phyloP scores from a whole-genome alignment of 2,113 vertebrate genomes.

The Bucco capensis region DNA sequence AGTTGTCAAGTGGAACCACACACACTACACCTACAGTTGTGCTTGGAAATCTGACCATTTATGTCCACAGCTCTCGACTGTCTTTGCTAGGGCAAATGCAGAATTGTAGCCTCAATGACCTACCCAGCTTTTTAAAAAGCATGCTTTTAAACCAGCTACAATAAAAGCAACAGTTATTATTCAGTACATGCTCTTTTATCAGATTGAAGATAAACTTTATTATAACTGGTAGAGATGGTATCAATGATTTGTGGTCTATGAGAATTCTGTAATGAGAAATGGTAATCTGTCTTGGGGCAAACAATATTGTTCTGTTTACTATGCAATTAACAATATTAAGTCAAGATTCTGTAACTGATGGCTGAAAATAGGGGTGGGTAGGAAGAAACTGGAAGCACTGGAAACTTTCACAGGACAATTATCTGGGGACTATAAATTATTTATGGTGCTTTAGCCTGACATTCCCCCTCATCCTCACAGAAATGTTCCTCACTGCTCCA shows the following conservation, averaged over 20 bases:
- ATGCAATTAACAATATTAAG: slow-evolving; percentile 47
- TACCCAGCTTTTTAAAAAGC: slow-evolving; percentile 23
- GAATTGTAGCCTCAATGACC: slow-evolving; percentile 1
- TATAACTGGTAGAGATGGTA: slow-evolving; percentile 41
- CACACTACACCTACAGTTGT: rapidly evolving
- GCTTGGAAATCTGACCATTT: not conserved
- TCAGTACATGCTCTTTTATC: slow-evolving; percentile 66
- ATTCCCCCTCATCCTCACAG: slow-evolving; percentile 3
- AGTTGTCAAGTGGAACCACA: not conserved
- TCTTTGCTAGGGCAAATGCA: not conserved
- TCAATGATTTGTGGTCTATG: slow-evolving; percentile 48
- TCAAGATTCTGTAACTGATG: slow-evolving; percentile 32
- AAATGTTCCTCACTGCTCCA: not conserved
- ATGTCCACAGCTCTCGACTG: not conserved
- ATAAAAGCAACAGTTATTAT: slow-evolving; percentile 60
- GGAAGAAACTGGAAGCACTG: slow-evolving; percentile 48
- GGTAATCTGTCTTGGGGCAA: slow-evolving; percentile 58
- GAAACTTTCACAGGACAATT: slow-evolving; percentile 32
- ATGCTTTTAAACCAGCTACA: slow-evolving; percentile 39
- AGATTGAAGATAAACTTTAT: slow-evolving; percentile 46
- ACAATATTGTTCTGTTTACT: slow-evolving; percentile 60
- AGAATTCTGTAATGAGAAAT: slow-evolving; percentile 51
- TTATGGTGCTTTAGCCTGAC: slow-evolving; percentile 18
- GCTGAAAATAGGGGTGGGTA: not conserved
- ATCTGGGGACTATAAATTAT: slow-evolving; percentile 9